Percentiles rank a stretch among this genome's conserved stretches.
Conservation (phyloP, 2,113 vertebrate species). For the Mesoclemmys tuberculata region DNA sequence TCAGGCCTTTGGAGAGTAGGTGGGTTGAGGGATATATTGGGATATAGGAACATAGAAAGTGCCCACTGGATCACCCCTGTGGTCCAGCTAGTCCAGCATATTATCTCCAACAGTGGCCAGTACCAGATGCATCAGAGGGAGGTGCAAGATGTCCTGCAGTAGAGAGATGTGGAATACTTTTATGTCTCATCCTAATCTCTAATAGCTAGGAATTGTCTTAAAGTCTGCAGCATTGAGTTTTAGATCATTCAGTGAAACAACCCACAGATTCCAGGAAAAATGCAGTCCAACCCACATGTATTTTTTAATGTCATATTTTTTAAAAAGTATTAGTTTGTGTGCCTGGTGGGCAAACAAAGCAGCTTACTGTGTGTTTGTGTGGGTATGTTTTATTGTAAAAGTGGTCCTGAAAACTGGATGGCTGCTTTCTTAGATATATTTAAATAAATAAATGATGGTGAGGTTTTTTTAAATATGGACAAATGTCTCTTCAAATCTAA, state of each 20-base stretch:
- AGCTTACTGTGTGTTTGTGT: not conserved
- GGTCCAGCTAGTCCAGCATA: not conserved
- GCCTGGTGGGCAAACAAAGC: not conserved
- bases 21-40: not conserved
- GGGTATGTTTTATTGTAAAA: not conserved
- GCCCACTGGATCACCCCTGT: no score
- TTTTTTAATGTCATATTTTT: not conserved
- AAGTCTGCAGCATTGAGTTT: not conserved
- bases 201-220: not conserved
- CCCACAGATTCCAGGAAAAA: not conserved
- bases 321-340: not conserved
- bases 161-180: not conserved
- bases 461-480: not conserved
- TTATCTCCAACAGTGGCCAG: not conserved
- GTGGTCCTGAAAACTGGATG: not conserved
- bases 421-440: not conserved
- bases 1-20: not conserved
- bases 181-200: not conserved
- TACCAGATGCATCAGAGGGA: not conserved
- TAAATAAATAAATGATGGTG: not conserved
- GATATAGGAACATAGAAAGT: not conserved
- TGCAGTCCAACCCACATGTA: not conserved
- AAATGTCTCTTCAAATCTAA: not conserved
- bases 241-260: not conserved
- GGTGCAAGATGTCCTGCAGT: not conserved